These are phyloP conservation scores for Prolemur simus DNA, from an alignment of 2,113 vertebrate genomes.

Conservation along the genomic window DNA sequence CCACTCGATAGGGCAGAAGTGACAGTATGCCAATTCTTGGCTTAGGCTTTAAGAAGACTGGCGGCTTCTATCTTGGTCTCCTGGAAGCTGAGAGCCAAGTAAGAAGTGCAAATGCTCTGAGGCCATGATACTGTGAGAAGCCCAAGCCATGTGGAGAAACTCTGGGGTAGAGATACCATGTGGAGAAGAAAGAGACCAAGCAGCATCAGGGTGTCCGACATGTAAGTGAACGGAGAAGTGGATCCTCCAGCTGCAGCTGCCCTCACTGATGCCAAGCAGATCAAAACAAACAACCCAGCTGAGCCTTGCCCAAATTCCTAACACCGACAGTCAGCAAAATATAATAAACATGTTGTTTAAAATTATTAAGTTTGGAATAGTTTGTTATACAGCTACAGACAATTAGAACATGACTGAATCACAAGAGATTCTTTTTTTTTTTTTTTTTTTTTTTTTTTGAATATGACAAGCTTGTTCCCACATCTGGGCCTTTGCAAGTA, in stretches of 20 bases:
- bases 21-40: accelerated
- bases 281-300: neutral
- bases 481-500: neutral
- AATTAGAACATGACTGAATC: neutral
- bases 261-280: neutral
- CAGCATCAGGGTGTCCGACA: accelerated
- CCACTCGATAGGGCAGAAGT: neutral
- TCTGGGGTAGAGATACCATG: neutral
- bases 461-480: too few relatives aligned
- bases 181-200: neutral
- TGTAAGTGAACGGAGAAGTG: neutral
- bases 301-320: neutral
- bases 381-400: neutral
- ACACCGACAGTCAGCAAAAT: neutral
- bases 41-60: neutral
- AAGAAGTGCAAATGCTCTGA: neutral
- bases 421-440: neutral
- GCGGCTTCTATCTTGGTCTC: neutral
- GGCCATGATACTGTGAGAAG: neutral
- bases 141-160: neutral
- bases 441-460: neutral
- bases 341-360: neutral
- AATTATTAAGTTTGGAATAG: neutral
- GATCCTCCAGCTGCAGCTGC: neutral
- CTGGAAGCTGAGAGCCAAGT: neutral